These are phyloP conservation scores for Rhizomys pruinosus DNA, from an alignment of 2,113 vertebrate species.

Conservation along the genomic window DNA sequence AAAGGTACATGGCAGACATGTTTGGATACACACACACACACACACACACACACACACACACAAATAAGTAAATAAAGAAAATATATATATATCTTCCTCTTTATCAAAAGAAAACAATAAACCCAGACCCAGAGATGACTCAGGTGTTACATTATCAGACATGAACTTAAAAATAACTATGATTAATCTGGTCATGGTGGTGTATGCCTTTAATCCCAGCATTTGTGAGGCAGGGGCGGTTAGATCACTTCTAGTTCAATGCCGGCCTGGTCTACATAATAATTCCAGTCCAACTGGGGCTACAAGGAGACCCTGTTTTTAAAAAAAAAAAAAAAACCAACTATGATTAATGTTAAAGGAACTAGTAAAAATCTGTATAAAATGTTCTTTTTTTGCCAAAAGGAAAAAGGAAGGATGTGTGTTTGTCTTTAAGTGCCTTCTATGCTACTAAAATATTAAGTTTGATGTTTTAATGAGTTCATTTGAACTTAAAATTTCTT, in stretches of 20 bases:
- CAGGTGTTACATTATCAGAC: background rate
- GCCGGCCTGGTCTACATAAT: too few relatives aligned
- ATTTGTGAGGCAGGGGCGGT: too few relatives aligned
- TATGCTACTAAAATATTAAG: slow-evolving; percentile 1
- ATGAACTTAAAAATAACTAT: background rate
- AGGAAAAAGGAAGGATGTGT: slow-evolving; percentile 5
- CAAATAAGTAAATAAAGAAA: background rate
- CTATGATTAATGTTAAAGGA: slow-evolving; percentile 18
- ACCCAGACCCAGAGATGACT: background rate
- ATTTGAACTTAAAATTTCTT: slow-evolving; percentile 55
- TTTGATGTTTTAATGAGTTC: background rate
- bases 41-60: background rate
- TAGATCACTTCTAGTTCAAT: too few relatives aligned
- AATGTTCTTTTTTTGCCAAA: background rate
- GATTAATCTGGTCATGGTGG: too few relatives aligned
- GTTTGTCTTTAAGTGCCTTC: background rate
- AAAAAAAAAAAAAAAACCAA: too few relatives aligned
- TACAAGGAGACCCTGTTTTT: too few relatives aligned
- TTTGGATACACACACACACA: background rate
- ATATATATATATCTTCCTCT: background rate
- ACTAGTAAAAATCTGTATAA: background rate
- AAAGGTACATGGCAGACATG: background rate
- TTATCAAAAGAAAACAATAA: background rate
- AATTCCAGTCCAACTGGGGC: too few relatives aligned
- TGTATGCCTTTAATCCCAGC: too few relatives aligned